A percentile compares a stretch with the other conserved stretches of the same genome.
phyloP scores from a whole-genome alignment of 2,888 invertebrate genomes.

The Cistogaster globosa region DNA sequence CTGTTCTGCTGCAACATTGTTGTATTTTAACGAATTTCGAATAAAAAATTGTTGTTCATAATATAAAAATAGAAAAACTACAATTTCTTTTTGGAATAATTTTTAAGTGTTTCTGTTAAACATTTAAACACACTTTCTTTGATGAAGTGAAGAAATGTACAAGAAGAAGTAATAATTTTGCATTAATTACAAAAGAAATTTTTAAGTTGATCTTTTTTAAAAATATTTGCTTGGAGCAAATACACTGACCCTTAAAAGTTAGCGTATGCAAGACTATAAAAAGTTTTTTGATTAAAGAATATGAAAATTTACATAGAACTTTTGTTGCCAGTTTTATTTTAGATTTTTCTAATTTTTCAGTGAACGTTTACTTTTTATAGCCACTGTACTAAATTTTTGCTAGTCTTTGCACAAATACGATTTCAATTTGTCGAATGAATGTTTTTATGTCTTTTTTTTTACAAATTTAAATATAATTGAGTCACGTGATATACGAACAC shows the following conservation, averaged over 20 bases:
- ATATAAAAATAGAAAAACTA: conserved; percentile 51
- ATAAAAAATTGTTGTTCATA: not conserved
- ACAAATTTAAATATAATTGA: conserved; percentile 64
- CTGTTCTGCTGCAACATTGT: conserved; percentile 21
- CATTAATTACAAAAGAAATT: not conserved
- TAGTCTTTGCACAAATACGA: not conserved
- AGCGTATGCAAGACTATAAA: no score
- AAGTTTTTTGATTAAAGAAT: no score
- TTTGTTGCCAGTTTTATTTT: not conserved
- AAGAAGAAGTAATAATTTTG: not conserved
- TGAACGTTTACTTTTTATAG: not conserved
- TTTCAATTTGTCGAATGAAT: conserved; percentile 48
- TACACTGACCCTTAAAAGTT: not conserved
- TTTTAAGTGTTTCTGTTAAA: conserved; percentile 24
- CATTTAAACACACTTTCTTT: not conserved
- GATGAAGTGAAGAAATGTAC: conserved; percentile 9
- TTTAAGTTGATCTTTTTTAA: not conserved
- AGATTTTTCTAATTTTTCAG: not conserved
- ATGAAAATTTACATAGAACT: no score
- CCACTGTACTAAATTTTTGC: not conserved
- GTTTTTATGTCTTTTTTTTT: not conserved
- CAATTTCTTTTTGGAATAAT: not conserved
- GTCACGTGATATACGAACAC: conserved; percentile 59
- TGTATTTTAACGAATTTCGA: not conserved
- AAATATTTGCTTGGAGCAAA: not conserved